Evolutionary conservation across 2,797 vertebrate genomes (phyloP).

Genomic region (Chromobotia macracanthus): DNA sequence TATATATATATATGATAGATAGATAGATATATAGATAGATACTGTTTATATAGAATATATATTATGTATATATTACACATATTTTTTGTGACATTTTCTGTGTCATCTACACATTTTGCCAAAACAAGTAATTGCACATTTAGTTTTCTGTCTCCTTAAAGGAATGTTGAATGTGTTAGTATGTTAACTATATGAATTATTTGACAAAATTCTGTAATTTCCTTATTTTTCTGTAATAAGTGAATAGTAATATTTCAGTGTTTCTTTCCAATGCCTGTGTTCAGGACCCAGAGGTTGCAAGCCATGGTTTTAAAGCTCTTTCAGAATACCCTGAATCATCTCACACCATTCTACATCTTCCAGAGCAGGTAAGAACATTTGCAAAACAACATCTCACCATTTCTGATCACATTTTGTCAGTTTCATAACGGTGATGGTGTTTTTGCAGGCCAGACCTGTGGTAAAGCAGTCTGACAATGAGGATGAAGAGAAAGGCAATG

Average conservation of each 20-base stretch:
- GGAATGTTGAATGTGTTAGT: not conserved
- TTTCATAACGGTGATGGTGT: not conserved
- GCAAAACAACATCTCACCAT: not conserved
- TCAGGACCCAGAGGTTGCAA: constrained; percentile 83
- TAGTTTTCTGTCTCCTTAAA: not conserved
- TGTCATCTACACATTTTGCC: not conserved
- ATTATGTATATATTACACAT: no score
- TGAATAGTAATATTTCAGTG: not conserved
- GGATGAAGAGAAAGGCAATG: constrained; percentile 62
- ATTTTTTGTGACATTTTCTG: not conserved
- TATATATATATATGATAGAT: no score
- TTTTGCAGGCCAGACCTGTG: constrained; percentile 80
- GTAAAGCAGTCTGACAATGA: constrained; percentile 63
- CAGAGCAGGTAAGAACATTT: constrained; percentile 79
- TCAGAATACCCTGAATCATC: constrained; percentile 80
- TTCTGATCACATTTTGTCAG: not conserved
- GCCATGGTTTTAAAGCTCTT: constrained; percentile 87
- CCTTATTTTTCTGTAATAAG: no score
- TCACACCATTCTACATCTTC: constrained; percentile 86
- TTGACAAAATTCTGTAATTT: not conserved
- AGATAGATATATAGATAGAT: no score
- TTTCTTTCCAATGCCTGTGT: not conserved
- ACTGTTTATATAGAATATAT: no score
- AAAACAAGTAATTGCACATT: not conserved
- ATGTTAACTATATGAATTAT: not conserved